A percentile compares a stretch with the other conserved stretches of the same genome.
Evolutionary conservation across 2,797 vertebrate genomes (phyloP).

Genomic region (Hephaestus fuliginosus): DNA sequence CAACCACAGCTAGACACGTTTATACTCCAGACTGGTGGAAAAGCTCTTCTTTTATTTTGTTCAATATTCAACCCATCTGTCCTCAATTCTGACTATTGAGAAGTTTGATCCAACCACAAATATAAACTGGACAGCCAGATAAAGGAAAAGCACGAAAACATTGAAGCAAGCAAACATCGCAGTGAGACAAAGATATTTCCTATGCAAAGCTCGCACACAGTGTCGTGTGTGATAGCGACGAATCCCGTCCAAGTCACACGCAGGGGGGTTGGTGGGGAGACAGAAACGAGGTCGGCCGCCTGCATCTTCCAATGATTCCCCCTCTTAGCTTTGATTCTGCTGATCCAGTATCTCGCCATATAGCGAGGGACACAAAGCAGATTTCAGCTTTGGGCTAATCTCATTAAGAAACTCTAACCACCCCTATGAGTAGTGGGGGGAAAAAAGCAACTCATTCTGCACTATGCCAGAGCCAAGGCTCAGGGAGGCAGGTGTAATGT

Average conservation of each 20-base stretch:
- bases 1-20: constrained; percentile 78
- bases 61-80: constrained; percentile 84
- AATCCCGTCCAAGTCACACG: constrained; percentile 89
- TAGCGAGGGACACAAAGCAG: constrained; percentile 86
- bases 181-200: constrained; percentile 89
- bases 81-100: constrained; percentile 75
- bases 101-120: constrained; percentile 83
- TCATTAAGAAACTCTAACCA: constrained; percentile 90
- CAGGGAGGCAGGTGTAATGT: constrained; percentile 89
- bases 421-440: constrained; percentile 75
- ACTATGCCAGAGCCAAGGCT: constrained; percentile 82
- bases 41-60: constrained; percentile 66
- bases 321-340: constrained; percentile 85
- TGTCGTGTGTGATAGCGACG: constrained; percentile 87
- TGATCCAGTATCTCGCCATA: constrained; percentile 88
- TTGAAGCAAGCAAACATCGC: constrained; percentile 79
- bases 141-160: constrained; percentile 84
- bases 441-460: constrained; percentile 74
- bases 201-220: constrained; percentile 89
- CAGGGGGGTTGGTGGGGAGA: constrained; percentile 73
- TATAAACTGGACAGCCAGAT: constrained; percentile 84
- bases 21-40: constrained; percentile 77
- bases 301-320: constrained; percentile 83
- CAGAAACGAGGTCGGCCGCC: constrained; percentile 84
- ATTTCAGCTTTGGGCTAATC: constrained; percentile 88